These are phyloP conservation scores for Agrypnia vestita DNA, from an alignment of 1,140 invertebrate species.

Conservation along the genomic window DNA sequence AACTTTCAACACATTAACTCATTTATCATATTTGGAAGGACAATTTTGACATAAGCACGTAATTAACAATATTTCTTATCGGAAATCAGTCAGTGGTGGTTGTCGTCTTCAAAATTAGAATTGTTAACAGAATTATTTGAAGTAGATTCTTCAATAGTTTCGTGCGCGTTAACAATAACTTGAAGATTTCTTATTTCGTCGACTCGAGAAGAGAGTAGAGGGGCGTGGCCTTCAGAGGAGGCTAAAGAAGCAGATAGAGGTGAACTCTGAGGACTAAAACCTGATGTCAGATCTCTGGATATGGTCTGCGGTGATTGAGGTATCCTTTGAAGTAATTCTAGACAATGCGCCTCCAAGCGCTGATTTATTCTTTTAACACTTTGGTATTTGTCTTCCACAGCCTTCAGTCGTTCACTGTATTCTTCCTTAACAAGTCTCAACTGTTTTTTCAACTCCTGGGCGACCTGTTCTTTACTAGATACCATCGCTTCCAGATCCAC, in stretches of 20 bases:
- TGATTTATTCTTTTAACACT: slow-evolving; percentile 80
- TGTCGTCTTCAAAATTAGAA: slow-evolving; percentile 52
- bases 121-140: slow-evolving; percentile 54
- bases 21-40: slow-evolving; percentile 36
- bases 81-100: slow-evolving; percentile 52
- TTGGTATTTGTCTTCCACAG: slow-evolving; percentile 82
- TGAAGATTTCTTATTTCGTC: slow-evolving; percentile 60
- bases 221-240: slow-evolving; percentile 72
- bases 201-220: slow-evolving; percentile 49
- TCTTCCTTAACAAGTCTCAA: slow-evolving; percentile 71
- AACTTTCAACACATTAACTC: slow-evolving; percentile 7
- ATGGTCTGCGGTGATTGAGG: slow-evolving; percentile 62
- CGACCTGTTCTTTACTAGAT: slow-evolving; percentile 69
- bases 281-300: slow-evolving; percentile 57
- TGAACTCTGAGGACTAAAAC: slow-evolving; percentile 67
- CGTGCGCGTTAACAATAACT: slow-evolving; percentile 57
- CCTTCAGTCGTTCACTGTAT: slow-evolving; percentile 72
- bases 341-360: slow-evolving; percentile 78
- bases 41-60: slow-evolving; percentile 21
- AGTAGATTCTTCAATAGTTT: slow-evolving; percentile 54
- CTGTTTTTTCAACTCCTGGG: slow-evolving; percentile 71
- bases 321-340: slow-evolving; percentile 72
- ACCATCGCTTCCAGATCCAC: slow-evolving; percentile 71
- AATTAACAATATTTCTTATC: slow-evolving; percentile 32
- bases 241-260: slow-evolving; percentile 73